These are phyloP conservation scores for Actinia equina DNA, from an alignment of 64 coral and sea anemone species.

Conservation along the genomic window DNA sequence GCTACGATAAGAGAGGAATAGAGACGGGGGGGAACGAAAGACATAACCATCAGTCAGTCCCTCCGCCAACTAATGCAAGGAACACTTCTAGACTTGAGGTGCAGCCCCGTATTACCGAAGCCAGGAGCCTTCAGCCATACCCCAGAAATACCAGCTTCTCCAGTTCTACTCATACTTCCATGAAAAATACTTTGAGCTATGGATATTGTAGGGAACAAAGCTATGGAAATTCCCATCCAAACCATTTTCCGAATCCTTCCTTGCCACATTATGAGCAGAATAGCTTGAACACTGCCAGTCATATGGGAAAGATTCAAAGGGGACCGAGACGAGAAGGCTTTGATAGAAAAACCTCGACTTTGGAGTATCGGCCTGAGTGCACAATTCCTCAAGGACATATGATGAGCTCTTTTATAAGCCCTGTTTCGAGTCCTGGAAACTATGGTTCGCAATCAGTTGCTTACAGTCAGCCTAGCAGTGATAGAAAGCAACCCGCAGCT, in stretches of 20 bases:
- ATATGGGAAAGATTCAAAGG: not conserved
- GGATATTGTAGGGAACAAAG: not conserved
- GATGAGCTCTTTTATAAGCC: not conserved
- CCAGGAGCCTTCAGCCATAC: not conserved
- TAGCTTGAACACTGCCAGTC: not conserved
- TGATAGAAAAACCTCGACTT: not conserved
- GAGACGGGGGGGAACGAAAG: not conserved
- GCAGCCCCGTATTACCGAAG: not conserved
- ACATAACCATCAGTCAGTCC: not conserved
- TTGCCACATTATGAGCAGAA: not conserved
- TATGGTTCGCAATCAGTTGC: not conserved
- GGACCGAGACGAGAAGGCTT: not conserved
- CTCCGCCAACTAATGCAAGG: not conserved
- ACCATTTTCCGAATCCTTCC: not conserved
- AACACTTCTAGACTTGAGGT: not conserved
- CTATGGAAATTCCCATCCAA: not conserved
- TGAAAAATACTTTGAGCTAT: not conserved
- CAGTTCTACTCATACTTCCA: not conserved
- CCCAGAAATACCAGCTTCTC: not conserved
- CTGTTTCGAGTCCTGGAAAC: not conserved
- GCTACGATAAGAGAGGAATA: not conserved
- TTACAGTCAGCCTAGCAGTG: not conserved
- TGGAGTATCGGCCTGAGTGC: not conserved
- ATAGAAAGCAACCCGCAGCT: not conserved
- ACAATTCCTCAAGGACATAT: not conserved